phyloP scores from a whole-genome alignment of 2,113 vertebrate genomes.

The Calcarius ornatus region DNA sequence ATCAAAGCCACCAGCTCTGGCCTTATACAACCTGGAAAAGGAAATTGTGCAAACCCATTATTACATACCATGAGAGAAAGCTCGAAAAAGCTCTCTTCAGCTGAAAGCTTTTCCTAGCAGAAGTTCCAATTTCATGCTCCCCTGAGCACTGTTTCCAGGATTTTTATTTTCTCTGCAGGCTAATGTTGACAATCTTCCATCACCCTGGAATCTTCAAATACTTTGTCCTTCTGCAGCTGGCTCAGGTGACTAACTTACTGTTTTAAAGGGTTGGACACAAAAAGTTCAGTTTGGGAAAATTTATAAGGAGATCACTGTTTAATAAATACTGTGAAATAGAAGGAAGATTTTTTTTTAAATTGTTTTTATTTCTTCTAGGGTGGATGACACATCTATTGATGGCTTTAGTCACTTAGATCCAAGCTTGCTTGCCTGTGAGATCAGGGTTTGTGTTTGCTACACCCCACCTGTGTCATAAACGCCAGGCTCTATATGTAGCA shows the following conservation, averaged over 20 bases:
- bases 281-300: background rate
- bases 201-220: background rate
- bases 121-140: background rate
- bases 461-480: background rate
- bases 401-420: background rate
- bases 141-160: background rate
- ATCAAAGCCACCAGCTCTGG: background rate
- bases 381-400: background rate
- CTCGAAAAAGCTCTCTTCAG: background rate
- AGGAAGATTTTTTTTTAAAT: background rate
- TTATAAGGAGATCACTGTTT: background rate
- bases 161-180: background rate
- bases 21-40: background rate
- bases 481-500: background rate
- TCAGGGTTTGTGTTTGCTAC: background rate
- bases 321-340: background rate
- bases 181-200: background rate
- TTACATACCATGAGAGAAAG: background rate
- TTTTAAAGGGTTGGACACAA: background rate
- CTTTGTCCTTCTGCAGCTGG: background rate
- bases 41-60: background rate
- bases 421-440: background rate
- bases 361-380: background rate
- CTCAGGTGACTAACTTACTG: background rate
- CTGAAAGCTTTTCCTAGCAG: background rate